Percentiles rank a stretch among this genome's conserved stretches.
Evolutionary conservation across 2,888 invertebrate genomes (phyloP).

Genomic region (Sarcophaga subvicina): DNA sequence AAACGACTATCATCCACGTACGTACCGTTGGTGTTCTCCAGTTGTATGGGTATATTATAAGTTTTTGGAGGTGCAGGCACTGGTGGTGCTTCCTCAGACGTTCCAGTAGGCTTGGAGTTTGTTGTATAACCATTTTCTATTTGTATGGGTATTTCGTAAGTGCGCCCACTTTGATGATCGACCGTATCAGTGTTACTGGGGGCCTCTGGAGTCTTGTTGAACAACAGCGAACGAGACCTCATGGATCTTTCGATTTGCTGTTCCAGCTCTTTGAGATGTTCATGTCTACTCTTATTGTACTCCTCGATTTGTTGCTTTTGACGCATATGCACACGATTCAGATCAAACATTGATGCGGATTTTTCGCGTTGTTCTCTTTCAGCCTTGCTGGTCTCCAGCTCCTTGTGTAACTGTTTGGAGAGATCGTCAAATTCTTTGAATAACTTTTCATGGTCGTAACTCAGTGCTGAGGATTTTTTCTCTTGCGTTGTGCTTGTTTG

Average conservation of each 20-base stretch:
- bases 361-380: slow-evolving; percentile 74
- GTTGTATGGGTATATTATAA: slow-evolving; percentile 74
- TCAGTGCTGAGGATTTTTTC: slow-evolving; percentile 61
- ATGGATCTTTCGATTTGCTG: slow-evolving; percentile 76
- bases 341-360: slow-evolving; percentile 77
- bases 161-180: slow-evolving; percentile 55
- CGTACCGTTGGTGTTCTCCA: slow-evolving; percentile 59
- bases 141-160: slow-evolving; percentile 71
- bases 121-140: slow-evolving; percentile 63
- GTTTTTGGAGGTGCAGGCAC: slow-evolving; percentile 54
- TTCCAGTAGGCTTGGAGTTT: slow-evolving; percentile 6
- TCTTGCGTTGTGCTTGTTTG: slow-evolving; percentile 7
- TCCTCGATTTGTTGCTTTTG: slow-evolving; percentile 73
- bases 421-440: slow-evolving; percentile 81
- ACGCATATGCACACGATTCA: slow-evolving; percentile 72
- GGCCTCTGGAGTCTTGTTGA: slow-evolving; percentile 17
- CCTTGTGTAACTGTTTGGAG: slow-evolving; percentile 79
- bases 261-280: slow-evolving; percentile 77
- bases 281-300: slow-evolving; percentile 75
- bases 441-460: slow-evolving; percentile 79
- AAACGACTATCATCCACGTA: slow-evolving; percentile 64
- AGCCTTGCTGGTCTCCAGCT: slow-evolving; percentile 76
- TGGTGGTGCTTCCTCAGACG: slow-evolving; percentile 54
- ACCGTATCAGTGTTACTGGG: not conserved
- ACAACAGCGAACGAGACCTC: slow-evolving; percentile 67